Base-by-base conservation (phyloP, 2,888 invertebrate genomes). In the Ochlodes sylvanus region DNA sequence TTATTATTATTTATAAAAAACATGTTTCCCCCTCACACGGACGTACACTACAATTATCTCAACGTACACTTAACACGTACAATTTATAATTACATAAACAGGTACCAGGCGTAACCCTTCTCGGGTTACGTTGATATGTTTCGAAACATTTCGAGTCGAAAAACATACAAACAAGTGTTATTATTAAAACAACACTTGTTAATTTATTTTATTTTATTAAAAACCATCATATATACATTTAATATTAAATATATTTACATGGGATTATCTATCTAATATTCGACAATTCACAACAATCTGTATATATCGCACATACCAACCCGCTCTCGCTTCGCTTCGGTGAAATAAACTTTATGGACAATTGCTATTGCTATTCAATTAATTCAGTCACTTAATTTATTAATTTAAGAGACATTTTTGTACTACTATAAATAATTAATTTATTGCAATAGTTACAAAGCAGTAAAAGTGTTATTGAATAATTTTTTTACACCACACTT, bases 71-170 rank as follows among this genome's bases (percentile, higher is more conserved):
- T 54, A 12, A n/a, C 6, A 1, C 7, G 9, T 9, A 15, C 6
- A 50, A 6, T 15, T 19, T 10, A 17, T 19, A 44, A 63, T 50
- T 63, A 54, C 54, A 63, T 47, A 15, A 17, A 55, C 63, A 63
- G 64, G 57, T 64, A 64, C 64, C 27, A 27, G n/a, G 15, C 63
- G 27, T 63, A 44, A 6, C 47, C 38, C 19, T 44, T 9, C 0
- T 1, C n/a, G 52, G 27, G 14, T 14, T 27, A 27, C 52, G 52
- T 52, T 52, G 52, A 52, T 52, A 52, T 52, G 52, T 52, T 52
- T 52, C 52, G 21, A 52, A 52, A 27, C 52, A 27, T 52, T 52
- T 52, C 52, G 52, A 21, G 27, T 21, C 52, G 52, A 21, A 52
- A 21, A 44, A 42, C 6, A 2, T 10, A 9, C 15, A 34, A 15